Percentiles rank a stretch among this genome's conserved stretches.
Conservation (phyloP, 2,113 vertebrate species). For the Pelmatolapia mariae region DNA sequence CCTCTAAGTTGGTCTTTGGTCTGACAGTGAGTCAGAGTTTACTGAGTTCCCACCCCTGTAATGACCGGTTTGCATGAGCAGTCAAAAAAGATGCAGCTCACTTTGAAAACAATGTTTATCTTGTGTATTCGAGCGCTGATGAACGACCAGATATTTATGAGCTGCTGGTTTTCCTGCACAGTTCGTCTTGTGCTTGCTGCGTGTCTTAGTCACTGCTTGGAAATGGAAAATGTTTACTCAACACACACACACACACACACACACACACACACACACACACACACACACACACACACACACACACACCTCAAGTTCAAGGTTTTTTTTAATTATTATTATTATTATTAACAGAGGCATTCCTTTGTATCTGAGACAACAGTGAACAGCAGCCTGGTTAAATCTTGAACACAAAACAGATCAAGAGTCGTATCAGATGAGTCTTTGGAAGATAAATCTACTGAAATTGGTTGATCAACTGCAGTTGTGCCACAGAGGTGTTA, state of each 20-base stretch:
- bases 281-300: not conserved
- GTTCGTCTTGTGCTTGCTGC: not conserved
- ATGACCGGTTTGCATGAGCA: not conserved
- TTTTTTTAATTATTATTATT: not conserved
- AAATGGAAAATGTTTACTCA: not conserved
- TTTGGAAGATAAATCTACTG: slow-evolving; percentile 15
- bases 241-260: not conserved
- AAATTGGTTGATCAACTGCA: not conserved
- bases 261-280: not conserved
- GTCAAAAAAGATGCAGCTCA: not conserved
- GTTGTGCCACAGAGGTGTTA: not conserved
- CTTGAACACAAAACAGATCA: not conserved
- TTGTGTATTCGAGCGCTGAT: not conserved
- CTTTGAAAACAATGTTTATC: not conserved
- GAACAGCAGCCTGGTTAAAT: not conserved
- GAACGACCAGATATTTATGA: not conserved
- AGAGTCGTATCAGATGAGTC: not conserved
- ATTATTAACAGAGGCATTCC: slow-evolving; percentile 34
- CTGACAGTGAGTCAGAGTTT: not conserved
- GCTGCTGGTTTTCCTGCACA: not conserved
- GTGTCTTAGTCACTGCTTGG: not conserved
- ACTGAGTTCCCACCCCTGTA: not conserved
- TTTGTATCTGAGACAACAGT: slow-evolving; percentile 1
- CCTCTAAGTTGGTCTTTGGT: not conserved
- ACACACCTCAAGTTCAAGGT: slow-evolving; percentile 1